Evolutionary conservation across 2,888 invertebrate species (phyloP), one percentile per base, ranked within the genome.

Genomic region (Rhamnusium bicolor): DNA sequence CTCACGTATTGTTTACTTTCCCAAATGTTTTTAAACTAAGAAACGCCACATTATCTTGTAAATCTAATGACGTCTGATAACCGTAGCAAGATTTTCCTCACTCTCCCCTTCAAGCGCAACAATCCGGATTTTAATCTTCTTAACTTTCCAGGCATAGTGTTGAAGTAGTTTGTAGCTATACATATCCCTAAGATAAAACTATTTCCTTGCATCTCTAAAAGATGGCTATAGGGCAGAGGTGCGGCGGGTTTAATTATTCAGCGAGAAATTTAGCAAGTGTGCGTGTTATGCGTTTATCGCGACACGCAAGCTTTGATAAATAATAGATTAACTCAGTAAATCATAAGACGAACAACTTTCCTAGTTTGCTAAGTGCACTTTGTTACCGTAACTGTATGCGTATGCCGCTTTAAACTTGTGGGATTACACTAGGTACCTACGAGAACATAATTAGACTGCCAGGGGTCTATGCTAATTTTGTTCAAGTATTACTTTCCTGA

Each of bases 281-380:
- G 84, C 82, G 84, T 85, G 83, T 83, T 81, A 81, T 81, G 83
- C 83, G 84, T 85, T 85, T 85, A 85, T 85, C 85, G 81, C 82
- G 82, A 81, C 80, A 82, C 83, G 80, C 85, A 80, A 83, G 83
- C 85, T 86, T 85, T 86, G 86, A 86, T 86, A 86, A 86, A 86
- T 86, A 86, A 86, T 86, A 85, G 85, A 86, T 85, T 85, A 85
- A 82, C 79, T 71, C 79, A 77, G 85, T 85, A 85, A 85, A 85
- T 85, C 84, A 84, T 79, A 80, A 80, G 80, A 65, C 16, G 56
- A 67, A 10, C 12, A 53, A 53, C 32, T 46, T 56, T 54, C 56
- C 46, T 19, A n/a, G 54, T 61, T 12, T 46, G 61, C 21, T 67
- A 67, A 54, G 67, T 67, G 67, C 67, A 46, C 46, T 56, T 54